Conservation (phyloP, 2,888 invertebrate genomes). For the Asteroscopus sphinx region DNA sequence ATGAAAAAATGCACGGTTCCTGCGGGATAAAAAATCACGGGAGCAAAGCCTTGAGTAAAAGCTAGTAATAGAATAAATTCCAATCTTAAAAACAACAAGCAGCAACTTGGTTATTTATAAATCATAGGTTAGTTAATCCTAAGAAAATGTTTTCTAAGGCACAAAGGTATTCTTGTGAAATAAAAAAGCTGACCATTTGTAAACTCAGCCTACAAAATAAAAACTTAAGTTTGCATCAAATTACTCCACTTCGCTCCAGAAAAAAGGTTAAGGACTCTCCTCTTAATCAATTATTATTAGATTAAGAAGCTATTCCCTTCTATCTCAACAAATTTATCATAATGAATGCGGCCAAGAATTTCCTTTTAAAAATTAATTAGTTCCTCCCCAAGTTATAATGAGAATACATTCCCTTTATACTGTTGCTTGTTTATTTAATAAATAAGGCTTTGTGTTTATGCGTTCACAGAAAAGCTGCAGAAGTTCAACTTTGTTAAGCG, state of each 20-base stretch:
- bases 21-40: no score
- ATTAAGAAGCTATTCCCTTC: constrained; percentile 30
- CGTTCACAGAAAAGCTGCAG: constrained; percentile 25
- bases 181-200: no score
- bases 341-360: constrained; percentile 26
- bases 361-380: constrained; percentile 52
- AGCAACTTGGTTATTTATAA: no score
- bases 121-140: no score
- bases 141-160: no score
- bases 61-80: no score
- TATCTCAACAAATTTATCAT: constrained; percentile 39
- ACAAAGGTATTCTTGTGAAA: no score
- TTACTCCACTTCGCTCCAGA: neutral
- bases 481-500: constrained; percentile 23
- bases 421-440: constrained; percentile 70
- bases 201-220: neutral
- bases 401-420: constrained; percentile 69
- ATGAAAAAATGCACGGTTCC: no score
- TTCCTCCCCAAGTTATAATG: constrained; percentile 56
- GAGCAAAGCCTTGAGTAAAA: no score
- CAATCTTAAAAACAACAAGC: no score
- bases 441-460: constrained; percentile 64
- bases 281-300: constrained; percentile 41
- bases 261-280: constrained; percentile 11
- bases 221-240: neutral